Evolutionary conservation across 2,888 invertebrate species (phyloP).

Genomic region (Dione vanillae): DNA sequence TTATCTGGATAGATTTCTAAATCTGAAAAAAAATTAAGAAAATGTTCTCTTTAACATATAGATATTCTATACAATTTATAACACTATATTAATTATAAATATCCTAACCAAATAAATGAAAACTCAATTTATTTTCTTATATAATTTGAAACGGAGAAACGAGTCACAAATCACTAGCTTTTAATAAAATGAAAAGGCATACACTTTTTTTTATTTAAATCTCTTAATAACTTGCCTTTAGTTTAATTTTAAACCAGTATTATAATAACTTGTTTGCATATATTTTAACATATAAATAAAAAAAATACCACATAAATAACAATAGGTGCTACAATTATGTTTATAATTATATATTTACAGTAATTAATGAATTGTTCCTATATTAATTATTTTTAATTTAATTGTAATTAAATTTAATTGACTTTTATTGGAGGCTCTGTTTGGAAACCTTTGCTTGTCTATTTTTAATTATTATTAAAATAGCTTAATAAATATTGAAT

Average conservation of each 20-base stretch:
- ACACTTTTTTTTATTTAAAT: neutral
- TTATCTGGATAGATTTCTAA: too few species aligned
- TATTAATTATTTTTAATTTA: slow-evolving; percentile 2
- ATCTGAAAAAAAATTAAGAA: too few species aligned
- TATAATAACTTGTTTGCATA: neutral
- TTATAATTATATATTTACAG: neutral
- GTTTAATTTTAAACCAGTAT: slow-evolving; percentile 11
- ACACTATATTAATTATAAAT: too few species aligned
- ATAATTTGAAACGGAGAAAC: too few species aligned
- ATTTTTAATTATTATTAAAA: neutral
- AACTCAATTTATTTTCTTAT: too few species aligned
- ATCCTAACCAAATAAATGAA: too few species aligned
- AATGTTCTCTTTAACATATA: too few species aligned
- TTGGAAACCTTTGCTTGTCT: neutral
- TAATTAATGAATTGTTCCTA: slow-evolving; percentile 11
- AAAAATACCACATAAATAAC: neutral
- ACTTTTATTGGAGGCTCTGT: neutral
- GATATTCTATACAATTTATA: too few species aligned
- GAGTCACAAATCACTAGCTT: neutral
- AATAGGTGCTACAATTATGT: slow-evolving; percentile 12
- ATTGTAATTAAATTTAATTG: slow-evolving; percentile 6
- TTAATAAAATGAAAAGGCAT: neutral
- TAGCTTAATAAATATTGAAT: slow-evolving; percentile 3
- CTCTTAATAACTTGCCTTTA: neutral
- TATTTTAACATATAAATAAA: neutral